A percentile compares a stretch with the other conserved stretches of the same genome.
Evolutionary conservation across 2,888 invertebrate genomes (phyloP).

Genomic region (Protonemura montana): DNA sequence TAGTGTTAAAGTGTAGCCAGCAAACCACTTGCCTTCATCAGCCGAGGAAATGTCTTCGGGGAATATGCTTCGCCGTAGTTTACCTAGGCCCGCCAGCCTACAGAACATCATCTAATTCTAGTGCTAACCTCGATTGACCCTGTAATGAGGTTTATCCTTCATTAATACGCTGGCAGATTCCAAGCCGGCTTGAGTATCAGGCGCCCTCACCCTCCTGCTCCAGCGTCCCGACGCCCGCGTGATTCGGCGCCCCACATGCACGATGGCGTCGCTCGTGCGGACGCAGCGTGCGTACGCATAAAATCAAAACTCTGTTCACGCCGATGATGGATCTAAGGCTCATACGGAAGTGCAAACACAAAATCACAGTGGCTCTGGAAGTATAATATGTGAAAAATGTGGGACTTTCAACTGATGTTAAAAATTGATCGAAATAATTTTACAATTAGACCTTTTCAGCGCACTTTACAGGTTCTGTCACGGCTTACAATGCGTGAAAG

Average conservation of each 20-base stretch:
- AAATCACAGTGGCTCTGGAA: neutral
- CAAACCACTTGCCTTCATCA: neutral
- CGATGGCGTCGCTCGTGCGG: neutral
- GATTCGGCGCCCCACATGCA: neutral
- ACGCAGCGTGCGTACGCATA: conserved; percentile 31
- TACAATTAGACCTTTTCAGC: conserved; percentile 7
- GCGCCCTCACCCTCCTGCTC: neutral
- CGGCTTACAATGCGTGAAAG: neutral
- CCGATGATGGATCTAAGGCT: neutral
- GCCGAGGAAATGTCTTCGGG: neutral
- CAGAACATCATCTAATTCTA: neutral
- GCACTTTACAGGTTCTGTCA: neutral
- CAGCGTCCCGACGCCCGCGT: neutral
- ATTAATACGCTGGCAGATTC: conserved; percentile 34
- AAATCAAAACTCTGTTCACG: conserved; percentile 32
- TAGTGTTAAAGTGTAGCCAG: neutral
- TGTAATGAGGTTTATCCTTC: conserved; percentile 37
- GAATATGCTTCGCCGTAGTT: neutral
- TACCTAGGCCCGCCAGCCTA: neutral
- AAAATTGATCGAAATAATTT: conserved; percentile 22
- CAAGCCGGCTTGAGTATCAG: neutral
- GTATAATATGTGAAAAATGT: neutral
- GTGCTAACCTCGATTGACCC: conserved; percentile 30
- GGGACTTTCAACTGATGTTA: neutral
- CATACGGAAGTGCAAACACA: neutral